phyloP scores from a whole-genome alignment of 2,888 invertebrate genomes.

The Lycocerus yunnanus region DNA sequence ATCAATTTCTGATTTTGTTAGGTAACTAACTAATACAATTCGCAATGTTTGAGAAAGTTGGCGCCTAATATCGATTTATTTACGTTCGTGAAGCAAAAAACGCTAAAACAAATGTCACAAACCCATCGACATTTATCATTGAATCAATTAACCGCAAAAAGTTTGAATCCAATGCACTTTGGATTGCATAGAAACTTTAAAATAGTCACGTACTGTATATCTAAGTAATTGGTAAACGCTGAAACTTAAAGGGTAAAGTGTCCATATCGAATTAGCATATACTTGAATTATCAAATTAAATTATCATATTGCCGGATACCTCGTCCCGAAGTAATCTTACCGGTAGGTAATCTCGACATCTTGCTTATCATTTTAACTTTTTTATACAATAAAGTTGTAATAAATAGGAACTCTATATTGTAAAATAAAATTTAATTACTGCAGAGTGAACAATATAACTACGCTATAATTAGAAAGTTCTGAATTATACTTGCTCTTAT shows the following conservation, averaged over 20 bases:
- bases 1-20: no score
- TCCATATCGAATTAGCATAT: background rate
- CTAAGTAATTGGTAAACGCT: background rate
- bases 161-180: background rate
- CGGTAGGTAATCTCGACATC: background rate
- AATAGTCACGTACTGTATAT: background rate
- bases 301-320: background rate
- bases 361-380: background rate
- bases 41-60: background rate
- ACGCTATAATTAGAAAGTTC: background rate
- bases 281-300: background rate
- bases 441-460: background rate
- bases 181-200: background rate
- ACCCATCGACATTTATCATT: background rate
- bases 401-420: background rate
- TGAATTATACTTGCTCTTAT: background rate
- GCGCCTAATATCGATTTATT: background rate
- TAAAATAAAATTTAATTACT: background rate
- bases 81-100: background rate
- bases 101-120: background rate
- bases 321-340: no score
- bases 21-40: background rate
- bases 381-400: background rate
- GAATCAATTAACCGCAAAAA: background rate
- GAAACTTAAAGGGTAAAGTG: background rate